phyloP scores from a whole-genome alignment of 2,888 invertebrate species.

The Dione vanillae region DNA sequence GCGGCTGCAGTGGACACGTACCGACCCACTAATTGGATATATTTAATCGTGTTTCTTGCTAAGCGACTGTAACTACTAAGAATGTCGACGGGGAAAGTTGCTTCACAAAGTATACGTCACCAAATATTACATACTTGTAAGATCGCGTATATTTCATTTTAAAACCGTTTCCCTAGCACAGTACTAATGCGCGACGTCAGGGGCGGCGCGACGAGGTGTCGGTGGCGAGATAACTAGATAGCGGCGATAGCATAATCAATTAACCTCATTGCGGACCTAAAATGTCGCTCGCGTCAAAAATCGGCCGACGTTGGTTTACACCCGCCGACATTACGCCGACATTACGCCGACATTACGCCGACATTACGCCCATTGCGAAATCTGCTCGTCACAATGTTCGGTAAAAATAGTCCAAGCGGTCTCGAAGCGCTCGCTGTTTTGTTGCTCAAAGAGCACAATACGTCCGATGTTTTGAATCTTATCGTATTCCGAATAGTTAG shows the following conservation, averaged over 20 bases:
- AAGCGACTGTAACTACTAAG: conserved; percentile 8
- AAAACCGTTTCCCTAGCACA: neutral
- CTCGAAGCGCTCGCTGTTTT: neutral
- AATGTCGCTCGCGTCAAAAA: conserved; percentile 24
- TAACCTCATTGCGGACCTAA: conserved; percentile 36
- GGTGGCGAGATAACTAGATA: neutral
- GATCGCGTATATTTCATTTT: neutral
- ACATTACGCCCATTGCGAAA: conserved; percentile 30
- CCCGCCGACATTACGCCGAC: neutral
- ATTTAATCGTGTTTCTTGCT: conserved; percentile 21
- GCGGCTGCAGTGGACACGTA: neutral
- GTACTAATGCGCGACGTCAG: neutral
- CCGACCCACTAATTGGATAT: conserved; percentile 24
- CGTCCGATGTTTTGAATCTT: neutral
- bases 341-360: too few species aligned
- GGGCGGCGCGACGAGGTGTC: neutral
- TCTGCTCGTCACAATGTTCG: neutral
- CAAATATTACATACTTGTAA: neutral
- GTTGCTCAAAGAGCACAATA: neutral
- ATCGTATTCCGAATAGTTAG: too few species aligned
- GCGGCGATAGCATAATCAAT: conserved; percentile 30
- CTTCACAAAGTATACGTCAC: conserved; percentile 4
- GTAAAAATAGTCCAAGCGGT: conserved; percentile 16
- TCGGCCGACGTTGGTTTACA: conserved; percentile 21
- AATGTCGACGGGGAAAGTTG: conserved; percentile 25